Percentiles rank a stretch among this genome's conserved stretches.
phyloP scores from a whole-genome alignment of 2,888 invertebrate genomes.

The Escarpia spicata region DNA sequence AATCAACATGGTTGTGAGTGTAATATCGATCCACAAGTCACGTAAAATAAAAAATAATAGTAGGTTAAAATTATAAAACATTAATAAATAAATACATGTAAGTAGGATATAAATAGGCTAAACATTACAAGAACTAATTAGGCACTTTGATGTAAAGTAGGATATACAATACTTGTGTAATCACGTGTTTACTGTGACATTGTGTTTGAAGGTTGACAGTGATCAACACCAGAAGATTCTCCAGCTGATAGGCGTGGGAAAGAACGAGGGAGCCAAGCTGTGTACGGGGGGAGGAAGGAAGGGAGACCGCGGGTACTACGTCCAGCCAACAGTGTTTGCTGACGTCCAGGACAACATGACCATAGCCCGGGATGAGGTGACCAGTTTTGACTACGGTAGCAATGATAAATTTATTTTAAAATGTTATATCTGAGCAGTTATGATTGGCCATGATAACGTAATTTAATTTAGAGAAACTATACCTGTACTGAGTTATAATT shows the following conservation, averaged over 20 bases:
- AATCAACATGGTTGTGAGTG: neutral
- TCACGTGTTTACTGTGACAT: neutral
- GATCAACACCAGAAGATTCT: slow-evolving; percentile 80
- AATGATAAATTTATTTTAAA: too few relatives aligned
- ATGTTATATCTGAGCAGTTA: too few relatives aligned
- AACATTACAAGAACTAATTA: neutral
- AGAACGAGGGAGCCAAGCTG: slow-evolving; percentile 81
- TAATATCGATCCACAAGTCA: too few relatives aligned
- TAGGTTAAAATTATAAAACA: too few relatives aligned
- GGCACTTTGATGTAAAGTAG: neutral
- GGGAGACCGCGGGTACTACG: slow-evolving; percentile 66
- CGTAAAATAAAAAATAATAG: too few relatives aligned
- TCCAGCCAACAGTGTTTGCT: slow-evolving; percentile 68
- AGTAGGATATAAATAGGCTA: too few relatives aligned
- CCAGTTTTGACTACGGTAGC: neutral
- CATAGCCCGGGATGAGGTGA: slow-evolving; percentile 67
- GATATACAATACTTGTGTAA: neutral
- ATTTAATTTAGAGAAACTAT: too few relatives aligned
- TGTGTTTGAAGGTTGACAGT: slow-evolving; percentile 46
- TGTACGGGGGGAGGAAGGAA: slow-evolving; percentile 75
- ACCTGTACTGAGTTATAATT: too few relatives aligned
- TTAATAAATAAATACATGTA: too few relatives aligned
- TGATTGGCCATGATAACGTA: too few relatives aligned
- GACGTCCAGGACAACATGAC: slow-evolving; percentile 67
- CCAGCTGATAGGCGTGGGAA: slow-evolving; percentile 79